Evolutionary conservation across 2,888 invertebrate genomes (phyloP).

Genomic region (Aleiodes alternator): DNA sequence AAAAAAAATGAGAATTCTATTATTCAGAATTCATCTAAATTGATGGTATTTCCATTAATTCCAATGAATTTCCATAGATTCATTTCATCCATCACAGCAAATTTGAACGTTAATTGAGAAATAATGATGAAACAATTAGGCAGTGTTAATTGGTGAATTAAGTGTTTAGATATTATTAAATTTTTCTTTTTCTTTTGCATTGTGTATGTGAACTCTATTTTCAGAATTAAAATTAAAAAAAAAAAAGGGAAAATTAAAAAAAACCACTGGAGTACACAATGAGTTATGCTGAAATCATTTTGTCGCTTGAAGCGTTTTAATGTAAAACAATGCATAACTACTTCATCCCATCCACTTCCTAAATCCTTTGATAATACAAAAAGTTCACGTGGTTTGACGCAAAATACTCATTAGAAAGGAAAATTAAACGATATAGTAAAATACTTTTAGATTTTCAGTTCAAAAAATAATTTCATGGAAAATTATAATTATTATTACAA

Average conservation of each 20-base stretch:
- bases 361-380: not conserved
- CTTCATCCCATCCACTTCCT: not conserved
- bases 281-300: slow-evolving; percentile 13
- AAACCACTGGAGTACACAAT: not conserved
- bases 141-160: slow-evolving; percentile 17
- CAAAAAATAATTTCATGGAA: too few relatives aligned
- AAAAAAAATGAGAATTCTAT: too few relatives aligned
- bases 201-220: slow-evolving; percentile 11
- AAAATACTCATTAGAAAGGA: too few relatives aligned
- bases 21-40: too few relatives aligned
- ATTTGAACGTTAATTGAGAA: slow-evolving; percentile 1
- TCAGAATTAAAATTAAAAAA: not conserved
- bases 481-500: too few relatives aligned
- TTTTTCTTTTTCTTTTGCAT: not conserved
- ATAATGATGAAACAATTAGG: slow-evolving; percentile 1
- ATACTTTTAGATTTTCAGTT: too few relatives aligned
- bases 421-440: too few relatives aligned
- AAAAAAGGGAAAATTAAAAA: not conserved
- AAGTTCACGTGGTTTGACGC: not conserved
- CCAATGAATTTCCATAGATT: not conserved
- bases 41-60: not conserved
- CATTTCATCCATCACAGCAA: not conserved
- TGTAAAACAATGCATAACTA: slow-evolving; percentile 1
- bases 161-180: not conserved
- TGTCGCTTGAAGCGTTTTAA: slow-evolving; percentile 23